phyloP scores from a whole-genome alignment of 2,113 vertebrate genomes.

The Xenopus tropicalis region DNA sequence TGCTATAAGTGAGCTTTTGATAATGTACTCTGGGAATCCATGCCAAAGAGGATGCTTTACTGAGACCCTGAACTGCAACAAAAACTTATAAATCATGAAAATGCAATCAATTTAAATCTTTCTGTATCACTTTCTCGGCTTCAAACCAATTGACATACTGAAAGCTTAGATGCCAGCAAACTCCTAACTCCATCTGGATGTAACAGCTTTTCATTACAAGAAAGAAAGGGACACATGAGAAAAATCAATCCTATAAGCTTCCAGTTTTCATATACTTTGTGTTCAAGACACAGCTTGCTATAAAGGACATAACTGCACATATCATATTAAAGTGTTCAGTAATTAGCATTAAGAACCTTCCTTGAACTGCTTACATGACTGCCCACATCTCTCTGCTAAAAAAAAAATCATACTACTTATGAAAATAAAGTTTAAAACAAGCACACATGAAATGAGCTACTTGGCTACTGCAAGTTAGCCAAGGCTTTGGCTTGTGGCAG shows the following conservation, averaged over 20 bases:
- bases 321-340: too few relatives aligned
- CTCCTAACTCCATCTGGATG: conserved; percentile 66
- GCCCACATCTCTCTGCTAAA: too few relatives aligned
- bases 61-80: neutral
- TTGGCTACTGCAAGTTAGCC: too few relatives aligned
- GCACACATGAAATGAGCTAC: too few relatives aligned
- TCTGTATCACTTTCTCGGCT: conserved; percentile 59
- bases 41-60: too few relatives aligned
- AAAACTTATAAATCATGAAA: conserved; percentile 23
- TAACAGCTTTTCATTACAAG: conserved; percentile 53
- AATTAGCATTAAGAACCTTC: too few relatives aligned
- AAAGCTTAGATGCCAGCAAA: conserved; percentile 62
- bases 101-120: conserved; percentile 45
- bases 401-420: too few relatives aligned
- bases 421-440: too few relatives aligned
- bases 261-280: conserved; percentile 39
- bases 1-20: too few relatives aligned
- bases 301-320: neutral
- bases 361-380: too few relatives aligned
- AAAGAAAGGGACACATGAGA: conserved; percentile 38
- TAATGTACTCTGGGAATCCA: too few relatives aligned
- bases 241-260: conserved; percentile 29
- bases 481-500: too few relatives aligned
- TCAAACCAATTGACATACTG: conserved; percentile 63
- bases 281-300: neutral